A percentile compares a stretch with the other conserved stretches of the same genome.
phyloP scores from a whole-genome alignment of 92 coral and sea anemone genomes.

The Epizoanthus stellaris region DNA sequence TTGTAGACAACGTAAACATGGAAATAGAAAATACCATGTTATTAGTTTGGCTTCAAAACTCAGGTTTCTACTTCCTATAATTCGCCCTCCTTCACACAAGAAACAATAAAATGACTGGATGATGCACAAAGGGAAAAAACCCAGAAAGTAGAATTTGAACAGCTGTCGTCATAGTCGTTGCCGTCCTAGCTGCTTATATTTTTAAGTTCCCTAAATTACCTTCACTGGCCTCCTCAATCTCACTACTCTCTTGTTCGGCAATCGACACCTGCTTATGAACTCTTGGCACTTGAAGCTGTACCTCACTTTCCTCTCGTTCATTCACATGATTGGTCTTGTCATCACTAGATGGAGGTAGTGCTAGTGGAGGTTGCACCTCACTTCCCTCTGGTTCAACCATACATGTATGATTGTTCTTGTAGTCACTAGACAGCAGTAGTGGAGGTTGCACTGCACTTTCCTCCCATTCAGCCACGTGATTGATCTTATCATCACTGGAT shows the following conservation, averaged over 20 bases:
- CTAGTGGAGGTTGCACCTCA: background rate
- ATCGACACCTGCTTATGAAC: conserved; percentile 17
- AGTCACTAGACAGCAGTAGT: no score
- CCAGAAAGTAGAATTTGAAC: background rate
- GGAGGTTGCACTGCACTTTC: no score
- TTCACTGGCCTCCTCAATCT: background rate
- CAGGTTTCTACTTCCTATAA: no score
- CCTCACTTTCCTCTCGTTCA: background rate
- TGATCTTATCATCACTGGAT: background rate
- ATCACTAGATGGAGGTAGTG: background rate
- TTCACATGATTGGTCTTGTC: background rate
- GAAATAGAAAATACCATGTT: no score
- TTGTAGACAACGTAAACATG: no score
- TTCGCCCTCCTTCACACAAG: no score
- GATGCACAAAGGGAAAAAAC: background rate
- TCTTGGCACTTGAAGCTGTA: conserved; percentile 5
- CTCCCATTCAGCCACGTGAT: no score
- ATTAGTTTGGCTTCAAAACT: no score
- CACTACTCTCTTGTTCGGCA: conserved; percentile 14
- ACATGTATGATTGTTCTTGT: no score
- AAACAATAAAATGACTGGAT: no score
- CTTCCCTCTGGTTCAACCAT: background rate
- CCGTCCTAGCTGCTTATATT: background rate
- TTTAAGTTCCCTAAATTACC: background rate
- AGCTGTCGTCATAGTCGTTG: background rate